These are phyloP conservation scores for Xiphydria camelus DNA, from an alignment of 2,888 invertebrate species.

Conservation along the genomic window DNA sequence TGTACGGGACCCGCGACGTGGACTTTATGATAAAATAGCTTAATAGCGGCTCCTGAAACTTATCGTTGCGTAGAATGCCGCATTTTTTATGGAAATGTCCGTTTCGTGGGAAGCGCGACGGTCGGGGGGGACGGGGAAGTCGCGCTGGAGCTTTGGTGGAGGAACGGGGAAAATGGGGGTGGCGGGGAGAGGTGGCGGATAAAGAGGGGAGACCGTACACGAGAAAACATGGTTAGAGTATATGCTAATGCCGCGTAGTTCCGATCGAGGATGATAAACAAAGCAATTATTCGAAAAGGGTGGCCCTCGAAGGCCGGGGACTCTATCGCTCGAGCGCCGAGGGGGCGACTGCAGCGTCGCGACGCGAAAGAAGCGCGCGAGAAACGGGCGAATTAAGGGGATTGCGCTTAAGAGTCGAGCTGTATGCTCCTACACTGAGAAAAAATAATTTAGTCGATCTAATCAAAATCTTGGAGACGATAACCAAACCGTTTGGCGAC, in stretches of 20 bases:
- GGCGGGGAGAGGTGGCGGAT: neutral
- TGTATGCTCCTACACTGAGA: no score
- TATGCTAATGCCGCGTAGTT: conserved; percentile 49
- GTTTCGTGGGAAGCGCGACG: neutral
- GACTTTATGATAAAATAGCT: conserved; percentile 22
- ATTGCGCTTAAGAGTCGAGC: no score
- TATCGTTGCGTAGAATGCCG: conserved; percentile 15
- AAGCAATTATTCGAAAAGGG: conserved; percentile 55
- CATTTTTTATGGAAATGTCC: conserved; percentile 11
- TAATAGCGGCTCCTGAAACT: conserved; percentile 15
- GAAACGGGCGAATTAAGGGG: no score
- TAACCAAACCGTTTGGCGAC: no score
- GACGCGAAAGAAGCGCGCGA: no score
- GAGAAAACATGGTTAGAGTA: conserved; percentile 31
- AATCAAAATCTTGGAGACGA: no score
- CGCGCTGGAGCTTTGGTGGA: no score
- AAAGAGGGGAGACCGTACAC: conserved; percentile 5
- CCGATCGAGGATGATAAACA: conserved; percentile 54
- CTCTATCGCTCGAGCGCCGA: no score
- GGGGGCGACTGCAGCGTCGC: no score
- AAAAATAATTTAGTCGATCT: no score
- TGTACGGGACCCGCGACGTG: conserved; percentile 7
- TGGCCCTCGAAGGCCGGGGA: no score
- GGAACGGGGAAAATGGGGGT: conserved; percentile 5
- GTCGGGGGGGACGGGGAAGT: neutral